A percentile compares a stretch with the other conserved stretches of the same genome.
Evolutionary conservation across 2,888 invertebrate species (phyloP).

Genomic region (Spodoptera littoralis): DNA sequence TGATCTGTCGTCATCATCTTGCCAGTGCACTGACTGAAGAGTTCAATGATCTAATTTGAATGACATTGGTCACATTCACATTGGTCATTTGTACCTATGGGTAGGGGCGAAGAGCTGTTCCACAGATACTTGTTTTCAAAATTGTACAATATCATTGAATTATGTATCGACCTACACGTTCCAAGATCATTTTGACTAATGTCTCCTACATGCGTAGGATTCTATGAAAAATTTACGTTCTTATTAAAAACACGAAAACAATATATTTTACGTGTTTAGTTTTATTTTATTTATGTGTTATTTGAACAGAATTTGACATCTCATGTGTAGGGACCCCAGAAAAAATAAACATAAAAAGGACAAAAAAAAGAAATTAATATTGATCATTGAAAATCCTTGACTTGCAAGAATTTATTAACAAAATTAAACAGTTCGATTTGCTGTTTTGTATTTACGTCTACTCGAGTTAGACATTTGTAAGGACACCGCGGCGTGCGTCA

Average conservation of each 20-base stretch:
- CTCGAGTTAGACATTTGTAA: slow-evolving; percentile 33
- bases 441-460: slow-evolving; percentile 24
- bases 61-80: not conserved
- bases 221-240: not conserved
- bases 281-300: not conserved
- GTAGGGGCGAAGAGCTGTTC: too few relatives aligned
- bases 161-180: too few relatives aligned
- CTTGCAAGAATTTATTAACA: slow-evolving; percentile 9
- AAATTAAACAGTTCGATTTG: slow-evolving; percentile 9
- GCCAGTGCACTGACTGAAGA: not conserved
- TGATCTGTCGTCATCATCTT: not conserved
- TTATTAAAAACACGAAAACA: not conserved
- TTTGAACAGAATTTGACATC: not conserved
- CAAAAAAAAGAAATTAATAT: too few relatives aligned
- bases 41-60: slow-evolving; percentile 4
- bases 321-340: not conserved
- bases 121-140: too few relatives aligned
- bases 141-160: too few relatives aligned
- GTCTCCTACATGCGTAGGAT: not conserved
- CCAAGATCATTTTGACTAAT: not conserved
- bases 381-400: slow-evolving; percentile 6
- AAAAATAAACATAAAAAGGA: too few relatives aligned
- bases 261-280: not conserved
- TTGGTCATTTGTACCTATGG: too few relatives aligned
- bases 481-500: slow-evolving; percentile 56